Base-by-base conservation (phyloP, 2,888 invertebrate genomes). In the Sycophila texana region DNA sequence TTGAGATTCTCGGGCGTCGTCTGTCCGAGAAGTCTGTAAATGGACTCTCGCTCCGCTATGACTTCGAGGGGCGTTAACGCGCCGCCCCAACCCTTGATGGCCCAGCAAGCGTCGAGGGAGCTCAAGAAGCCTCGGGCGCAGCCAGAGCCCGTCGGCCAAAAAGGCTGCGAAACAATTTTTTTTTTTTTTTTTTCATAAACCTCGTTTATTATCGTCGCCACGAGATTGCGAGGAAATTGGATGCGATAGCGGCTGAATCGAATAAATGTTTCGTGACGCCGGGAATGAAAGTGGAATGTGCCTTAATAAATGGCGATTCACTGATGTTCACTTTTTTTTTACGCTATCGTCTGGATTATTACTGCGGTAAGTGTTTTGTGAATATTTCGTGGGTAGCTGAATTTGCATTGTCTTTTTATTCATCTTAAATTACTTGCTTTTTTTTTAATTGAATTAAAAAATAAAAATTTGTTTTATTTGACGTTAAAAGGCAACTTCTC, bases 61-160 rank as follows among this genome's bases (percentile, higher is more conserved):
- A 98, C 96, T 86, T 96, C 95, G 18, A 98, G 91, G 0, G 97
- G 95, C 81, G 96, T 95, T 5, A 92, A 91, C 74, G 92, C 89
- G 0, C 93, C 93, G 0, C 95, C 94, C 96, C 97, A 98, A 77
- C 95, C 92, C 84, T 96, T 94, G 79, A 99, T 95, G 82, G 97
- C 96, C 98, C 99, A 99, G 16, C 97, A 97, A 0, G 98, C 96
- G 92, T 99, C 99, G 91, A 99, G 93, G 4, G 97, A 97, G 22
- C 98, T 97, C 2, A 99, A 93, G 90, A 99, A 99, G 16, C 99
- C 99, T 76, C 99, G 93, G 0, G 99, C 99, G 91, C 98, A 98
- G 0, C 99, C 99, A 3, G 98, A 98, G 0, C 99, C 99, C 0
- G 98, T 99, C 5, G 99, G 99, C 99, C 99, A 99, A 91, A 99